A percentile compares a stretch with the other conserved stretches of the same genome.
Conservation (phyloP, 2,113 vertebrate genomes). For the Catagonus wagneri region DNA sequence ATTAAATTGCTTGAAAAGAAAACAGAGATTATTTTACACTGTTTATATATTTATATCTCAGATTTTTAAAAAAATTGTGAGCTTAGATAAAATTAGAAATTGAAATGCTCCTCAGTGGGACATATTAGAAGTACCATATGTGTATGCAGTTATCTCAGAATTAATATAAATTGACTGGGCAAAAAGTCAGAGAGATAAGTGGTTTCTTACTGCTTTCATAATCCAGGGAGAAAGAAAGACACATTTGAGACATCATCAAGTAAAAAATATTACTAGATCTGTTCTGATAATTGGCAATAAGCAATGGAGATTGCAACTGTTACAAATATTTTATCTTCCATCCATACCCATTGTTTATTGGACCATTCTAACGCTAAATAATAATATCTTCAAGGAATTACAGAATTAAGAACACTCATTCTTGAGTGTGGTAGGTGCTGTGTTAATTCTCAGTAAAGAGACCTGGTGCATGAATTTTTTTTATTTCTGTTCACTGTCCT, state of each 20-base stretch:
- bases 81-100: not conserved
- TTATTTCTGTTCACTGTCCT: not conserved
- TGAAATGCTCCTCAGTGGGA: not conserved
- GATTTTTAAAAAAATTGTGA: not conserved
- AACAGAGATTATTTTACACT: constrained; percentile 11
- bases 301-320: constrained; percentile 62
- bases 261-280: constrained; percentile 44
- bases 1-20: not conserved
- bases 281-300: constrained; percentile 67
- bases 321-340: constrained; percentile 37
- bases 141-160: not conserved
- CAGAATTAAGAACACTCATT: not conserved
- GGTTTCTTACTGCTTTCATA: not conserved
- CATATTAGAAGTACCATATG: not conserved
- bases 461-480: not conserved
- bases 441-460: not conserved
- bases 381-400: not conserved
- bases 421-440: not conserved
- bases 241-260: not conserved
- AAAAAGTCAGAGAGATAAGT: not conserved
- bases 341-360: not conserved
- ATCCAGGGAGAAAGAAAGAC: constrained; percentile 8
- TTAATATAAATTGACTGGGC: not conserved
- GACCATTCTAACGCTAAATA: not conserved
- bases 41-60: not conserved